A percentile compares a stretch with the other conserved stretches of the same genome.
Evolutionary conservation across 2,797 vertebrate species (phyloP).

Genomic region (Toxotes lorentzi): DNA sequence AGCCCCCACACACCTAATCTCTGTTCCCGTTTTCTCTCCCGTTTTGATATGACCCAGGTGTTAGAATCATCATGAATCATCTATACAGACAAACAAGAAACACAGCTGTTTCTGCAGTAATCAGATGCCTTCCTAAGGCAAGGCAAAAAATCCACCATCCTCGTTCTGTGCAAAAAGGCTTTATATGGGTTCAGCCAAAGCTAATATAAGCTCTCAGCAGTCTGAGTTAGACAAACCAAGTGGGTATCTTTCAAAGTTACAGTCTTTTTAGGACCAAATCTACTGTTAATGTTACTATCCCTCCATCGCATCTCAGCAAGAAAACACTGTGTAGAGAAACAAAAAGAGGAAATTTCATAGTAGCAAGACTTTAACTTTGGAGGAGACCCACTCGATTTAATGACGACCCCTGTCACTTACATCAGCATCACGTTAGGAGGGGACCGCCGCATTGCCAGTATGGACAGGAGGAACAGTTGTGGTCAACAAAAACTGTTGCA

Average conservation of each 20-base stretch:
- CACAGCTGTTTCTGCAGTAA: constrained; percentile 61
- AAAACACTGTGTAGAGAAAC: background rate
- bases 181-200: background rate
- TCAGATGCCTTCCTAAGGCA: background rate
- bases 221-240: background rate
- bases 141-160: background rate
- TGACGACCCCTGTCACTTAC: background rate
- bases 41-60: constrained; percentile 62
- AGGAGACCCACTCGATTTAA: background rate
- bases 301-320: background rate
- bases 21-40: constrained; percentile 36
- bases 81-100: constrained; percentile 41
- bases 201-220: background rate
- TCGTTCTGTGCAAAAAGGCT: background rate
- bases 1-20: constrained; percentile 61
- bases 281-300: background rate
- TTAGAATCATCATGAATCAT: constrained; percentile 38
- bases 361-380: background rate
- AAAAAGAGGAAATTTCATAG: background rate
- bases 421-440: background rate
- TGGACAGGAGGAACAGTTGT: background rate
- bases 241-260: background rate
- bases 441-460: background rate
- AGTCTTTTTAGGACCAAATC: background rate
- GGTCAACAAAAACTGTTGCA: background rate